phyloP scores from a whole-genome alignment of 1,140 invertebrate genomes.

The Diploscapter pachys region DNA sequence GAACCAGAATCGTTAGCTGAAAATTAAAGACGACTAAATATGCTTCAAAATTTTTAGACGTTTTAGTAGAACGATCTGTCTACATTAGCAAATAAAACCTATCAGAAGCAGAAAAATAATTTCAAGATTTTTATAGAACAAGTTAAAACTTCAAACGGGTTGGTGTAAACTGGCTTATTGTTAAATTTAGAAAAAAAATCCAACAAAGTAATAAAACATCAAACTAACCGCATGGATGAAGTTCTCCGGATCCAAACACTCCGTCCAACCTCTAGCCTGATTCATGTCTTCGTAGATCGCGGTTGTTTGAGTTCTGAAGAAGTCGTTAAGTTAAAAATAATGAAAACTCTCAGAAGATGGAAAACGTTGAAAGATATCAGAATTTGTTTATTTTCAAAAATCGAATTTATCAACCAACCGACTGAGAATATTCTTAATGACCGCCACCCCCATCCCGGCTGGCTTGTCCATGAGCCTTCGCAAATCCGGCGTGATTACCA shows the following conservation, averaged over 20 bases:
- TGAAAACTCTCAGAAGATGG: not conserved
- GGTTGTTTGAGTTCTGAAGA: conserved; percentile 15
- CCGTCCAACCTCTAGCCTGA: conserved; percentile 52
- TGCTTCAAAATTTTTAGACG: not conserved
- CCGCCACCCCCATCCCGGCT: conserved; percentile 40
- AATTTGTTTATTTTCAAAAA: not conserved
- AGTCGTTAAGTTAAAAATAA: conserved; percentile 36
- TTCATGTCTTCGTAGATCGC: conserved; percentile 55
- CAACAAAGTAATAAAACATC: too few relatives aligned
- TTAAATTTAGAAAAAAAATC: too few relatives aligned
- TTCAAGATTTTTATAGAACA: too few relatives aligned
- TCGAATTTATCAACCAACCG: not conserved
- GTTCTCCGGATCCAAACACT: conserved; percentile 44
- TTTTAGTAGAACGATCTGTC: too few relatives aligned
- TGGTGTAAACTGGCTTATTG: too few relatives aligned
- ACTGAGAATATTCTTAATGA: conserved; percentile 17
- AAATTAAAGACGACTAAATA: not conserved
- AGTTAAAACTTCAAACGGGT: too few relatives aligned
- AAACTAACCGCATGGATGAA: conserved; percentile 44
- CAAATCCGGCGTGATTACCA: conserved; percentile 50
- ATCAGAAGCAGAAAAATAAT: too few relatives aligned
- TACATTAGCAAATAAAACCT: too few relatives aligned
- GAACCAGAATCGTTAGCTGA: conserved; percentile 13
- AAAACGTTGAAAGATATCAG: not conserved
- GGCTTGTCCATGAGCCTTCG: conserved; percentile 41